phyloP scores from a whole-genome alignment of 2,113 vertebrate genomes.

The Riparia riparia region DNA sequence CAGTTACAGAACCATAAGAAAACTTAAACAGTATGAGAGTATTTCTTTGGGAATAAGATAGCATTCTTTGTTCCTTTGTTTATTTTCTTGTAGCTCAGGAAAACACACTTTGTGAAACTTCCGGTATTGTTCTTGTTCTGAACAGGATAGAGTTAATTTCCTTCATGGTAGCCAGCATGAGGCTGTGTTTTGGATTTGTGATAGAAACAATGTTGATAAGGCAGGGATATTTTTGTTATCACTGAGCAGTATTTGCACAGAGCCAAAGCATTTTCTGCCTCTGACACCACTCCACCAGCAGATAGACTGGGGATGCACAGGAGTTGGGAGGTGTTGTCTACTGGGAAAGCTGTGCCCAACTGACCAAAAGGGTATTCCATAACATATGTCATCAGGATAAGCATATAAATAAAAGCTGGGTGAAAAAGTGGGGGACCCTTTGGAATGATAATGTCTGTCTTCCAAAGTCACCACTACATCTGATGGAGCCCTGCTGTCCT shows the following conservation, averaged over 20 bases:
- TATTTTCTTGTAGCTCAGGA: neutral
- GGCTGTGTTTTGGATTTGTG: neutral
- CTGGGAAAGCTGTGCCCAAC: neutral
- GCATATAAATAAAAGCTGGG: neutral
- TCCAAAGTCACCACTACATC: neutral
- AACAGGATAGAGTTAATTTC: neutral
- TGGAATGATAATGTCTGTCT: neutral
- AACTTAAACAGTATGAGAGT: neutral
- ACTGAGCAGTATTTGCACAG: neutral
- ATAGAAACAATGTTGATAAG: neutral
- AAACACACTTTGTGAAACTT: neutral
- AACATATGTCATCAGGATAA: neutral
- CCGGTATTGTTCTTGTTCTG: neutral
- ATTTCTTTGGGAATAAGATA: neutral
- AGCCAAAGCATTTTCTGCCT: neutral
- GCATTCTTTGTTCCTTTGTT: neutral
- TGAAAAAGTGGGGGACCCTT: neutral
- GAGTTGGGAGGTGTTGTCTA: accelerated
- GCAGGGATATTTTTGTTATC: neutral
- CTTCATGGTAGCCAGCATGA: neutral
- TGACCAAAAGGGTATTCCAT: neutral
- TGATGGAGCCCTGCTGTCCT: neutral
- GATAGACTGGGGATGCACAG: too few species aligned
- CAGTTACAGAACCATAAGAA: neutral
- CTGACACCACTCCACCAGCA: neutral